Evolutionary conservation across 2,888 invertebrate species (phyloP).

Genomic region (Dromius quadrimaculatus): DNA sequence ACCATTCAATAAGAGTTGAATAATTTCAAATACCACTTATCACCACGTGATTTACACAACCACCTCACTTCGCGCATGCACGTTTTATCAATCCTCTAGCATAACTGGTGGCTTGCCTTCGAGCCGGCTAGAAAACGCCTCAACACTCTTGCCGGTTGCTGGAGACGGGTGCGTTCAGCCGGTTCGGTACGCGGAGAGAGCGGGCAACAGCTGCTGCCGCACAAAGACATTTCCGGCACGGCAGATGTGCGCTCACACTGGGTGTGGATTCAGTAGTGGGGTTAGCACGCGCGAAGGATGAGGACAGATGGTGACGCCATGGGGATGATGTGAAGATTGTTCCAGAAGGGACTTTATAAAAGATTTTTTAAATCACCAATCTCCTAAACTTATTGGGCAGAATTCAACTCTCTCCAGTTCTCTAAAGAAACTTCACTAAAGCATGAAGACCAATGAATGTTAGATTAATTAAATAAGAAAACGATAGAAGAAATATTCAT

Average conservation of each 20-base stretch:
- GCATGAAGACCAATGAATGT: too few species aligned
- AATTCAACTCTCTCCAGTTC: too few species aligned
- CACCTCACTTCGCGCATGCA: slow-evolving; percentile 4
- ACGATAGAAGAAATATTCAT: too few species aligned
- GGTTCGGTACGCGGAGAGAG: slow-evolving; percentile 10
- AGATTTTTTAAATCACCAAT: too few species aligned
- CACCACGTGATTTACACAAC: background rate
- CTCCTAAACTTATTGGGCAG: too few species aligned
- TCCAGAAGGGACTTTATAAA: too few species aligned
- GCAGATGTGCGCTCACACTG: slow-evolving; percentile 25
- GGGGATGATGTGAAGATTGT: background rate
- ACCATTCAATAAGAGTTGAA: background rate
- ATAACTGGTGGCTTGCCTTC: background rate
- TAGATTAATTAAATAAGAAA: too few species aligned
- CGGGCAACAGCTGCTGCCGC: slow-evolving; percentile 33
- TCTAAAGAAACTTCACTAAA: too few species aligned
- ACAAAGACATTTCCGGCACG: slow-evolving; percentile 48
- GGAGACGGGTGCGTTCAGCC: too few species aligned
- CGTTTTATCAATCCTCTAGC: background rate
- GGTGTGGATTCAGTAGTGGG: background rate
- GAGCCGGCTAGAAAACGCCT: background rate
- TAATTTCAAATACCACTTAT: background rate
- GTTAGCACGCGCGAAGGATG: slow-evolving; percentile 18
- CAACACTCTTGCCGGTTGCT: slow-evolving; percentile 8
- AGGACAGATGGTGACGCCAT: background rate